phyloP scores from a whole-genome alignment of 2,888 invertebrate genomes.

The Chrysolina americana region DNA sequence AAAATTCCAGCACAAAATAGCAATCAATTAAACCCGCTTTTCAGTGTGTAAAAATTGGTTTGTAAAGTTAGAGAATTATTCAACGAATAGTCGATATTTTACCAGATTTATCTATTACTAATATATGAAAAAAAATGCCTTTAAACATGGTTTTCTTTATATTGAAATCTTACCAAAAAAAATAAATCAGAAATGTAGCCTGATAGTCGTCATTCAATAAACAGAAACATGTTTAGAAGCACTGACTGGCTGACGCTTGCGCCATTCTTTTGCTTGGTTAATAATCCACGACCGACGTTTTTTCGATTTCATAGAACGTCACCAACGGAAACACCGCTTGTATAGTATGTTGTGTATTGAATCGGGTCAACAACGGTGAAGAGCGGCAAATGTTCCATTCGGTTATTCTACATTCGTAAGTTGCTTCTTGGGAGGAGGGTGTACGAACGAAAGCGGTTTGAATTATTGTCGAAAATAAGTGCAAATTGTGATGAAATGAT shows the following conservation, averaged over 20 bases:
- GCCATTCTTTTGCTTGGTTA: slow-evolving; percentile 26
- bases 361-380: slow-evolving; percentile 44
- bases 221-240: slow-evolving; percentile 50
- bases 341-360: slow-evolving; percentile 31
- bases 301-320: slow-evolving; percentile 23
- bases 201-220: slow-evolving; percentile 33
- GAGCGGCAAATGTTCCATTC: slow-evolving; percentile 51
- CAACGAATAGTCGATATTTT: too few species aligned
- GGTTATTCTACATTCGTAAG: slow-evolving; percentile 17
- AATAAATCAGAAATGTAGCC: too few species aligned
- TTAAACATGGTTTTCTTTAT: too few species aligned
- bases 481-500: slow-evolving; percentile 50
- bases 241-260: slow-evolving; percentile 50
- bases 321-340: slow-evolving; percentile 38
- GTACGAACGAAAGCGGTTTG: slow-evolving; percentile 21
- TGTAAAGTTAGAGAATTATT: too few species aligned
- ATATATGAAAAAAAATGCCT: too few species aligned
- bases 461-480: slow-evolving; percentile 48
- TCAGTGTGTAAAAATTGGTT: too few species aligned
- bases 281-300: slow-evolving; percentile 37
- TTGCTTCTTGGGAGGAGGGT: slow-evolving; percentile 6
- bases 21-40: too few species aligned
- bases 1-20: too few species aligned
- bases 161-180: too few species aligned
- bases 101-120: too few species aligned